Evolutionary conservation across 2,888 invertebrate species (phyloP), one percentile per base, ranked within the genome.

Genomic region (Cataglyphis rosenhaueri): DNA sequence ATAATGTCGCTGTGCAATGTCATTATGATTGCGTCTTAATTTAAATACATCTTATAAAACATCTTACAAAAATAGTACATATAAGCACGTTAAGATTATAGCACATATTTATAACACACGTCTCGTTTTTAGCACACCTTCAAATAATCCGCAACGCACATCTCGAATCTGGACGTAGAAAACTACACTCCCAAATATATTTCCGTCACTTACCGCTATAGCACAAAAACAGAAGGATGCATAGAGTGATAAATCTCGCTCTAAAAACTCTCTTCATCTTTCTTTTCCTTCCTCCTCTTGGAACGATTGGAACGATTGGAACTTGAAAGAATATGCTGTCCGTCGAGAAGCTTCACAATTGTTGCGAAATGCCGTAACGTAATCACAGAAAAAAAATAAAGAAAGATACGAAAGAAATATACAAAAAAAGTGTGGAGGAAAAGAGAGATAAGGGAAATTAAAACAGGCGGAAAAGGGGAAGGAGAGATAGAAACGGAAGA

Each of bases 281-380:
- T 10, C 9, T 32, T 64, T 21, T 18, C 12, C 8, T 38, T 35
- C 12, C 12, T 71, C 5, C 12, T n/a, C 44, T 59, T 32, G 21
- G 2, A 76, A 15, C 15, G 6, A 18, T 59, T 32, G 21, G 2
- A 76, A 15, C 15, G 6, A 18, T 57, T 32, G 70, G 68, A 21
- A 21, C 21, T 21, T 21, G 21, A 21, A 21, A 9, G 21, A 68
- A 12, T n/a, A 78, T 21, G 29, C 32, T 12, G 44, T 35, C 25
- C 71, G 44, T 59, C 59, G 18, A 79, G 32, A 61, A 71, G 71
- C 25, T 48, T 44, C 78, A 71, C 71, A 32, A 59, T 32, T 73
- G 8, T 59, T 10, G 25, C 21, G 0, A 70, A n/a, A 44, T 55
- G 29, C 15, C 55, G 25, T 2, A 48, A 52, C 48, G 29, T 59